These are phyloP conservation scores for Phyllopteryx taeniolatus DNA, from an alignment of 2,113 vertebrate genomes.

Conservation along the genomic window DNA sequence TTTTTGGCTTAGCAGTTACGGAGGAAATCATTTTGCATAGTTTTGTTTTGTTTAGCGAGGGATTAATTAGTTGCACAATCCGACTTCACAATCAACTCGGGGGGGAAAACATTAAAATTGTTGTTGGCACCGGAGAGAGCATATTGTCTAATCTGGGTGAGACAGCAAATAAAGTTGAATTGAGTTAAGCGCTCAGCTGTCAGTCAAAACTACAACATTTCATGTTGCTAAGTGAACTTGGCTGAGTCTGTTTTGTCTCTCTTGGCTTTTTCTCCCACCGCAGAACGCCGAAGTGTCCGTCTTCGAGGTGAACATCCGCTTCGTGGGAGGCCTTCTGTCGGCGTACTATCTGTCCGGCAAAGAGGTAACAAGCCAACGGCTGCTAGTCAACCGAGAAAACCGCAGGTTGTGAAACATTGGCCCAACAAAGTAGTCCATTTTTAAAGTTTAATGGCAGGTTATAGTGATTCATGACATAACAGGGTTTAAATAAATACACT, in stretches of 20 bases:
- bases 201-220: background rate
- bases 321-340: constrained; percentile 93
- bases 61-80: constrained; percentile 8
- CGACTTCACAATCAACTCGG: constrained; percentile 1
- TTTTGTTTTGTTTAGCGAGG: background rate
- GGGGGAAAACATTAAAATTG: background rate
- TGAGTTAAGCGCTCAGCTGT: background rate
- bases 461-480: no score
- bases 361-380: constrained; percentile 79
- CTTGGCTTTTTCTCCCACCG: constrained; percentile 4
- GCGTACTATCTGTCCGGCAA: constrained; percentile 97
- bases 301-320: constrained; percentile 98
- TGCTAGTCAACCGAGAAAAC: background rate
- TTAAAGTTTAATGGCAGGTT: no score
- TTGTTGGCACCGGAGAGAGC: background rate
- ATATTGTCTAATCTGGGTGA: background rate
- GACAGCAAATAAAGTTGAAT: background rate
- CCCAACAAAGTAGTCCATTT: no score
- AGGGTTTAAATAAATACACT: no score
- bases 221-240: background rate
- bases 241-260: background rate
- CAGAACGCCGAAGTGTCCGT: constrained; percentile 96
- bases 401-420: no score
- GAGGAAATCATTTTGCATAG: background rate
- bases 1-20: background rate